phyloP scores from a whole-genome alignment of 2,113 vertebrate genomes.

The Colius striatus region DNA sequence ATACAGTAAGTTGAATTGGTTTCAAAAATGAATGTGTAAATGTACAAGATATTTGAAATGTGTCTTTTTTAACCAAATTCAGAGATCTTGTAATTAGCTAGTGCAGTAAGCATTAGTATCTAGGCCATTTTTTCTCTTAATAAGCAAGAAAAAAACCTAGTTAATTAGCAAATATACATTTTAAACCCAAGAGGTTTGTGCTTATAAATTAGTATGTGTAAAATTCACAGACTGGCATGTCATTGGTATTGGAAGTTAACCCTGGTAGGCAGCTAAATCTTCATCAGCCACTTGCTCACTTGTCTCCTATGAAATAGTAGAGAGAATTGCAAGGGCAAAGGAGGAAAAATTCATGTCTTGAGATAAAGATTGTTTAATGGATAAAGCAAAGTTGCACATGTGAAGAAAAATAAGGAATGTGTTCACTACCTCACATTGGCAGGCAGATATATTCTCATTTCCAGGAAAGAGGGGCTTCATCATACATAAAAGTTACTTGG shows the following conservation, averaged over 20 bases:
- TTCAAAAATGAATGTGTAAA: neutral
- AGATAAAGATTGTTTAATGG: neutral
- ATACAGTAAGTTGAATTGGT: neutral
- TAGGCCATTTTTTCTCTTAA: neutral
- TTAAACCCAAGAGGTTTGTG: neutral
- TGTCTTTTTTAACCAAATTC: neutral
- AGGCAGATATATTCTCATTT: neutral
- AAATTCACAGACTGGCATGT: neutral
- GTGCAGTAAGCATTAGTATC: neutral
- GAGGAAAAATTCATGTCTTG: neutral
- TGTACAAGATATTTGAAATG: neutral
- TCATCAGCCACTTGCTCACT: fast-evolving
- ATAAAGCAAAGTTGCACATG: neutral
- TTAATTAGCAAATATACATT: neutral
- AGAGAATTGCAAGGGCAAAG: neutral
- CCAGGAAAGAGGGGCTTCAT: neutral
- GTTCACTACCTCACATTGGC: fast-evolving
- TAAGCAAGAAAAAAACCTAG: neutral
- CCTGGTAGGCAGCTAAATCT: neutral
- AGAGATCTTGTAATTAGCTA: neutral
- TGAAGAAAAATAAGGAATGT: neutral
- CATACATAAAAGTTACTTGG: neutral
- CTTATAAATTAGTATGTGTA: neutral
- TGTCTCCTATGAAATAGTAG: neutral
- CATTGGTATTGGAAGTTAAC: neutral